Base-by-base conservation (phyloP, 2,113 vertebrate genomes). In the Oncorhynchus masou region DNA sequence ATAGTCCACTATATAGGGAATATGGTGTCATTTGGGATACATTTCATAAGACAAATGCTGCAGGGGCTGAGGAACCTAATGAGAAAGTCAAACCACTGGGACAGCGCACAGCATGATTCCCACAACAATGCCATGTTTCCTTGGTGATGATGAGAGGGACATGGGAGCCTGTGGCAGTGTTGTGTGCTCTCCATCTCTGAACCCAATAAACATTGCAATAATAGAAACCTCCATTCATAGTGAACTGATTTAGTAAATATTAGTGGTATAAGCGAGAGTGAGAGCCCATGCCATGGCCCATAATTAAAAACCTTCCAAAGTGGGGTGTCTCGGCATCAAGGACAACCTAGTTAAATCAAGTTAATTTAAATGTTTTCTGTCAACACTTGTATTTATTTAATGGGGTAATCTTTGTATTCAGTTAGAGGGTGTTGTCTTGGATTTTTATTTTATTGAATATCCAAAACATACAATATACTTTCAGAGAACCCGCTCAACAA, bases 21-120 rank as follows among this genome's bases (percentile, higher is more conserved):
- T 51, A 51, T 4, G 51, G 51, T 54, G 51, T 19, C 3, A 19
- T 54, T 54, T 54, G 13, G 15, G 49, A 16, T 16, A 1, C 5
- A 19, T 15, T 15, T n/a, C 22, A 39, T 51, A 74, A 75, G 73
- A 71, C 39, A 27, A 49, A 78, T 74, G 24, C 16, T 74, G 62
- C 51, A 54, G 39, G 68, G 45, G 71, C 68, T 0, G 29, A 60
- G 25, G 54, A 34, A 51, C 2, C 71, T 70, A 71, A 81, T 77
- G 71, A 74, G 71, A 59, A 45, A 57, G 13, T 57, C 59, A 22
- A 7, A 45, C n/a, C n/a, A 4, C 25, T 29, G 12, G 29, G 54
- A 51, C 12, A 66, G 15, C 45, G 59, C 34, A 54, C 7, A 64
- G 71, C 64, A 64, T 45, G 39, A 45, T 67, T 75, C 60, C 62